Evolutionary conservation across 2,113 vertebrate genomes (phyloP), one percentile per base, ranked within the genome.

Genomic region (Tympanuchus pallidicinctus): DNA sequence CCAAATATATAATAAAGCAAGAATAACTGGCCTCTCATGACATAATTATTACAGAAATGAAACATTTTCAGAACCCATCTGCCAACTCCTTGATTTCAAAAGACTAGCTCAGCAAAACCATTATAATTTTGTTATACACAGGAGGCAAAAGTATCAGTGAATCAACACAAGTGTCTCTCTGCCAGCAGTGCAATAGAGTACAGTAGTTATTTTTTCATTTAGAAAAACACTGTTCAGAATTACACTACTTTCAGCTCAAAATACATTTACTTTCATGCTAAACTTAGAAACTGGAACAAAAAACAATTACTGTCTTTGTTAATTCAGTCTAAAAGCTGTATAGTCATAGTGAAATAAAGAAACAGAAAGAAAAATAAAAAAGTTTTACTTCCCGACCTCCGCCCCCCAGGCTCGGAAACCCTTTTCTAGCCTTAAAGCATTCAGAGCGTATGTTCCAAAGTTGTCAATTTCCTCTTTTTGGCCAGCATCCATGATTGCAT

Each of bases 351-450:
- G 56, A 90, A 63, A 86, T 52, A 75, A 40, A 86, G 5, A 65
- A 40, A 60, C 15, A 43, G 36, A 85, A 65, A 48, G 11, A 85
- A 64, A 28, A 59, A 70, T 22, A 86, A 69, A 92, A 76, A 76
- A 36, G 15, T 13, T 63, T 1, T 63, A 38, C 75, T 91, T 94
- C 75, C 97, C 92, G 66, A 99, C 99, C 99, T 99, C 99, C 52
- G 99, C 98, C 15, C 99, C 99, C 99, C 99, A 99, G 90, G 98
- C 99, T 95, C 99, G 98, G 95, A 99, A 99, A 60, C 98, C 99
- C 79, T 99, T 99, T 97, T 99, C 99, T 97, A 99, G 97, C 71
- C 99, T 97, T 90, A 99, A 97, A 6, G 96, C 97, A 86, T 98
- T 97, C 98, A 99, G 97, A 93, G 99, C 98, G 11, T 99, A 99